A percentile compares a stretch with the other conserved stretches of the same genome.
Evolutionary conservation across 2,888 invertebrate species (phyloP).

Genomic region (Halictus ligatus): DNA sequence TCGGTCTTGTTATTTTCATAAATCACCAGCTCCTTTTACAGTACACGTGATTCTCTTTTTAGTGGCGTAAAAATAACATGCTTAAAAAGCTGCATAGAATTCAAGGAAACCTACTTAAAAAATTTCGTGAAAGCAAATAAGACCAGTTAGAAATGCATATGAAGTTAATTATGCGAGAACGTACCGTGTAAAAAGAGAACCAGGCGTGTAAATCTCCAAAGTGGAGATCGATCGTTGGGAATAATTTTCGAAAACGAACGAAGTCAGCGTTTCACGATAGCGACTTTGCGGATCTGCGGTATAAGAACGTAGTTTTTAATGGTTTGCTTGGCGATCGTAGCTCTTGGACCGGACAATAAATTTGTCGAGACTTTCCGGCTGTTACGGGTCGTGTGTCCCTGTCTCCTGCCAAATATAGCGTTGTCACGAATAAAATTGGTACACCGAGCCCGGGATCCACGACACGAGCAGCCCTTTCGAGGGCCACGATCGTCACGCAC

Average conservation of each 20-base stretch:
- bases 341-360: background rate
- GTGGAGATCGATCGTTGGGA: too few species aligned
- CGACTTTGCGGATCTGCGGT: background rate
- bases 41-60: too few species aligned
- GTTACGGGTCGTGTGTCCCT: constrained; percentile 52
- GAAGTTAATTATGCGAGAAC: too few species aligned
- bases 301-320: constrained; percentile 1
- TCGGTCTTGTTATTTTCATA: too few species aligned
- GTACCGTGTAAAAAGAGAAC: too few species aligned
- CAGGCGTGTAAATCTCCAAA: too few species aligned
- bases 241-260: background rate
- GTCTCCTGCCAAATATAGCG: constrained; percentile 29
- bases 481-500: constrained; percentile 38
- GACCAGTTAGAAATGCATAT: too few species aligned
- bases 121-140: too few species aligned
- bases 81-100: too few species aligned
- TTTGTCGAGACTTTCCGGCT: constrained; percentile 25
- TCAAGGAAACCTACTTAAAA: too few species aligned
- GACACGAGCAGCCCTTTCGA: constrained; percentile 35
- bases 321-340: background rate
- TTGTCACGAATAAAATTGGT: constrained; percentile 29
- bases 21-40: too few species aligned
- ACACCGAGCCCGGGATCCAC: constrained; percentile 25
- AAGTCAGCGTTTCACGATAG: background rate
- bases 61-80: too few species aligned